Evolutionary conservation across 2,888 invertebrate genomes (phyloP), one percentile per base, ranked within the genome.

Genomic region (Tenthredo scrophulariae): DNA sequence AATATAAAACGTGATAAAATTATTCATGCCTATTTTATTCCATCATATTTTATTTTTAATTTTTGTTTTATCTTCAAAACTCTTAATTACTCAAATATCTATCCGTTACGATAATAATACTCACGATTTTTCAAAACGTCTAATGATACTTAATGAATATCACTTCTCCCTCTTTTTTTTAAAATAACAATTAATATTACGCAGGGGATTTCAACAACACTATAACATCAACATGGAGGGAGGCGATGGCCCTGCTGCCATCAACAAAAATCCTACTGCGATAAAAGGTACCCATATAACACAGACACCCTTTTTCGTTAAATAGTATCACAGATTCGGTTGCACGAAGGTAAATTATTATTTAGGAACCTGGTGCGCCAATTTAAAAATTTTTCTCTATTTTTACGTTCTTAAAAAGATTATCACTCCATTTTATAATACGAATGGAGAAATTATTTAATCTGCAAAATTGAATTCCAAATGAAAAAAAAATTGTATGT

Each of bases 231-330:
- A 90, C 87, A 93, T 93, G 93, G 93, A 93, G 87, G 93, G 91
- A 87, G 91, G 90, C 74, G 92, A 92, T 91, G 93, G 92, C 89
- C 91, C 92, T 89, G 90, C 91, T 85, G 90, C 91, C 89, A 91
- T 92, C 89, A 91, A 89, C 89, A 92, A 88, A 86, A 93, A 92
- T 89, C 91, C 92, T 80, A 88, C 88, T 80, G 88, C 89, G 82
- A 91, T 93, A 84, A 93, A 92, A 92, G 92, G 93, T 93, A 90
- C 13, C 50, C 18, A 46, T 62, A 22, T 62, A 29, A 3, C 10
- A 65, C 22, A 13, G 22, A 22, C 0, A 29, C 6, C 15, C 29
- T 67, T n/a, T 6, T 50, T 50, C 1, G n/a, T 18, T 33, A 0
- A 33, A 6, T 2, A 15, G n/a, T 74, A n/a, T 43, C 22, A 40